These are phyloP conservation scores for Leptarthrus brevirostris DNA, from an alignment of 2,888 invertebrate species.

Conservation along the genomic window DNA sequence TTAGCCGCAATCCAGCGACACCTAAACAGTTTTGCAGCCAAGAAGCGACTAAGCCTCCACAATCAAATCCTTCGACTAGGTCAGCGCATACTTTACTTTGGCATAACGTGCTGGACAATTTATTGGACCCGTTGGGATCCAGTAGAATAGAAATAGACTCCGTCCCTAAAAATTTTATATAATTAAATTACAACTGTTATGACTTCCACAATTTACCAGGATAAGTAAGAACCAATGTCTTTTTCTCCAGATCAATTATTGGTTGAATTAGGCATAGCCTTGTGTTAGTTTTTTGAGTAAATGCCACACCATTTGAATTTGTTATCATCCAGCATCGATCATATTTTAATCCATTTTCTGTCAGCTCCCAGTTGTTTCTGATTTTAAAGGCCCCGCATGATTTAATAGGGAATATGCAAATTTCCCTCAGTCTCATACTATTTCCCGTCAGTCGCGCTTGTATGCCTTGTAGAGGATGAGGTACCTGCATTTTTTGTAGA, in stretches of 20 bases:
- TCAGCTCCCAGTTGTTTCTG: conserved; percentile 76
- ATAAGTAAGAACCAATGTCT: conserved; percentile 71
- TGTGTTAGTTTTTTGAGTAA: conserved; percentile 89
- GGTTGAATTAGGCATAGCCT: conserved; percentile 84
- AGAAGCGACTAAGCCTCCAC: conserved; percentile 81
- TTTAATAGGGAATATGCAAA: conserved; percentile 89
- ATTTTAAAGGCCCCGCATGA: conserved; percentile 87
- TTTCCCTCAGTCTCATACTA: conserved; percentile 63
- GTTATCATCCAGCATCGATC: conserved; percentile 96
- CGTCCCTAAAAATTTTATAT: conserved; percentile 64
- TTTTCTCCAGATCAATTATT: conserved; percentile 72
- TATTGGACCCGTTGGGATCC: conserved; percentile 57
- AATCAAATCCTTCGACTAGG: conserved; percentile 81
- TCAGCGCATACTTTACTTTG: conserved; percentile 89
- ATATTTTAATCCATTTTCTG: conserved; percentile 81
- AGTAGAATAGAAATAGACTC: conserved; percentile 71
- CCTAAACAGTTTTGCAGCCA: conserved; percentile 85
- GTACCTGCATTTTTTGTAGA: conserved; percentile 58
- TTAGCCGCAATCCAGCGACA: conserved; percentile 75
- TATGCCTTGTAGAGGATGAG: conserved; percentile 59
- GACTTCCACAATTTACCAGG: conserved; percentile 68
- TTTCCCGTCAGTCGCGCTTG: conserved; percentile 58
- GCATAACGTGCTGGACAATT: conserved; percentile 68
- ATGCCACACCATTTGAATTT: conserved; percentile 80
- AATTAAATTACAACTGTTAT: not conserved